Base-by-base conservation (phyloP, 2,113 vertebrate species). In the Melospiza georgiana region DNA sequence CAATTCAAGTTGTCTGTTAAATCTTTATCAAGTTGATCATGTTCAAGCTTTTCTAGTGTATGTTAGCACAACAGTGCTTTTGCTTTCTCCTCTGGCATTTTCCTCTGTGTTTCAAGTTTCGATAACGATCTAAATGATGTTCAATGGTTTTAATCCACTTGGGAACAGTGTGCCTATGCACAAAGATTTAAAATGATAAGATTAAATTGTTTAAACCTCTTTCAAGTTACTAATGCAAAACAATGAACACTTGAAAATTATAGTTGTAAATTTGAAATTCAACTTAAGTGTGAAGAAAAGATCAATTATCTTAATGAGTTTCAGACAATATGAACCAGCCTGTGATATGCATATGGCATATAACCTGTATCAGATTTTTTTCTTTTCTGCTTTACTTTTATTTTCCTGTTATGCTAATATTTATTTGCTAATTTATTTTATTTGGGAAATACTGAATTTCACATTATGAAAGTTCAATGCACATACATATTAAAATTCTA, bases 71-170 rank as follows among this genome's bases (percentile, higher is more conserved):
- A 44, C 12, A 57, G 19, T 20, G 19, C 4, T 88, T 79, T 52
- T 88, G 30, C 18, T 91, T 8, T 10, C 12, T 90, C 48, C 77
- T 83, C 72, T 62, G 58, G 23, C 19, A 62, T 83, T 75, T 94
- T 78, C 30, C 35, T 73, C 52, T 28, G 35, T 12, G 35, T 44
- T 90, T 72, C 37, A 55, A 54, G 35, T 58, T 77, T 88, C 83
- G 75, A 92, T 88, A 83, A 58, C 14, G 48, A 95, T 66, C 86
- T 95, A 86, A 88, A 74, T 62, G 6, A 69, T 31, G 22, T 78
- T 91, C 61, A 77, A 58, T 63, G 39, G 17, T 39, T 94, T 96
- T 82, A 93, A 94, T 68, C 74, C 62, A 87, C 74, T 84, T 84
- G n/a, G 49, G 59, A 94, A 54, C 12, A 82, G 33, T 59, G 92